Evolutionary conservation across 2,888 invertebrate species (phyloP).

Genomic region (Cephus pygmeus): DNA sequence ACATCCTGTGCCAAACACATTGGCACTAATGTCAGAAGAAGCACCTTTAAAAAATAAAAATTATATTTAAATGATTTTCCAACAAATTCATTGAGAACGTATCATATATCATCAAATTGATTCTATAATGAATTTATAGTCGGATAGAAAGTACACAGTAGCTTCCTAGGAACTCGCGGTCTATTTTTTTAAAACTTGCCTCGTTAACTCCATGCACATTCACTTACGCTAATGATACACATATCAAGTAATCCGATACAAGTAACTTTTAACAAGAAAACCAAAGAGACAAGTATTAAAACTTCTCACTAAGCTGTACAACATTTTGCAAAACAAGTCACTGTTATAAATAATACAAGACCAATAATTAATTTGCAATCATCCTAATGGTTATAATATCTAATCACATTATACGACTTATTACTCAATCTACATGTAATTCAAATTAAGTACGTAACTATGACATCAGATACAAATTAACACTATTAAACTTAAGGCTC

Average conservation of each 20-base stretch:
- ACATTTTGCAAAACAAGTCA: no score
- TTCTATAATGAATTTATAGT: neutral
- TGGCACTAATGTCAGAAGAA: conserved; percentile 41
- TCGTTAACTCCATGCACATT: neutral
- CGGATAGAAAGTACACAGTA: conserved; percentile 1
- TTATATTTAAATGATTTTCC: neutral
- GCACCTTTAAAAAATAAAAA: conserved; percentile 40
- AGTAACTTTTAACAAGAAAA: no score
- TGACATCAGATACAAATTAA: no score
- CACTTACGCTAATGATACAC: conserved; percentile 1
- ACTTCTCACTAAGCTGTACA: no score
- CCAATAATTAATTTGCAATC: no score
- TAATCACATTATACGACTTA: no score
- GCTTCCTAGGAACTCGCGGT: neutral
- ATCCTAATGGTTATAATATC: no score
- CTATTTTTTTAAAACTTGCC: neutral
- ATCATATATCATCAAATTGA: neutral
- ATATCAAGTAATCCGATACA: neutral
- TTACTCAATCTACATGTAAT: no score
- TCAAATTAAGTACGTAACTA: no score
- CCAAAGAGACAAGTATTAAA: no score
- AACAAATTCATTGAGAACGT: neutral
- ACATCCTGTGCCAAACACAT: conserved; percentile 39
- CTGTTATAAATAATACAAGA: no score
- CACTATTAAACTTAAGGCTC: no score